Evolutionary conservation across 2,888 invertebrate species (phyloP), one percentile per base, ranked within the genome.

Genomic region (Chelonus formosanus): DNA sequence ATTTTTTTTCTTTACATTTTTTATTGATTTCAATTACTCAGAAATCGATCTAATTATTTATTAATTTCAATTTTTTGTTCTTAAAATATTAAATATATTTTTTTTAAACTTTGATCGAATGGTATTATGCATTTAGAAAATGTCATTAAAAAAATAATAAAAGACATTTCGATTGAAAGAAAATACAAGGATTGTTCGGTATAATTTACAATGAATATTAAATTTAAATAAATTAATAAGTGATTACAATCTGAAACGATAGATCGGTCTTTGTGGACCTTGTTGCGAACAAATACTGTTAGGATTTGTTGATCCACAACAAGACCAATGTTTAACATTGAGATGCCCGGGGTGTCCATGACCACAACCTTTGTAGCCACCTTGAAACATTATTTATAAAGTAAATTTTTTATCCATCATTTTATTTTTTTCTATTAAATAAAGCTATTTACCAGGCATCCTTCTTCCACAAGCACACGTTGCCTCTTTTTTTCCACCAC

Each of bases 271-370:
- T 68, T 73, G 74, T 52, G 74, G 70, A 43, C 67, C 67, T 53
- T 75, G 68, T 48, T 55, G 55, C 4, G 60, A 44, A 45, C 83
- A 83, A 52, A 57, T 70, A 31, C 80, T 77, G 34, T 81, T 70
- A 60, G 74, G 76, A 57, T 78, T 75, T 57, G 77, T 74, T 8
- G 82, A 82, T 53, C 91, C 93, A 83, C 93, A 94, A 81, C 94
- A 94, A 54, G 93, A 93, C 93, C 94, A 94, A 85, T 94, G 93
- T 6, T 91, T 86, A 68, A 89, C 84, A 67, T 93, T 93, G 44
- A 93, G 93, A 87, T 93, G 93, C 48, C 92, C 93, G 57, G 87
- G 85, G 84, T 93, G 93, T 2, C 93, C 93, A 85, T 94, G 93
- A 0, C 93, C 93, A 78, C 93, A 94, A 6, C 93, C 93, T 85